Percentiles rank a stretch among this genome's conserved stretches.
Evolutionary conservation across 2,113 vertebrate species (phyloP).

Genomic region (Antennarius striatus): DNA sequence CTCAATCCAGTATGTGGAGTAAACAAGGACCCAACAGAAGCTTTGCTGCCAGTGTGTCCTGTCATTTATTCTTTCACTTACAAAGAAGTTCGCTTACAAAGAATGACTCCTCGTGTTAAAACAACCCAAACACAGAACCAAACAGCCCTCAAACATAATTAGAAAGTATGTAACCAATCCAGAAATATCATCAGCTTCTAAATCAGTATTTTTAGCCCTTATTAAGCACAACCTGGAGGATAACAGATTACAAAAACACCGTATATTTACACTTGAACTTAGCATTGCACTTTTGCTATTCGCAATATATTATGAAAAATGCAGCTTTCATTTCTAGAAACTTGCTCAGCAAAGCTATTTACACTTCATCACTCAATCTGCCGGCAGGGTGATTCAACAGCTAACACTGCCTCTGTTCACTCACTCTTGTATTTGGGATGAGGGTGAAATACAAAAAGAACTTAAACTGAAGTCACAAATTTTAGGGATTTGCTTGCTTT

Average conservation of each 20-base stretch:
- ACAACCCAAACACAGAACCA: too few relatives aligned
- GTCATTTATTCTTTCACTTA: constrained; percentile 37
- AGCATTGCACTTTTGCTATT: constrained; percentile 39
- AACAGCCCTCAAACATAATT: too few relatives aligned
- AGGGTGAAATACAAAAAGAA: neutral
- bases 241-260: constrained; percentile 55
- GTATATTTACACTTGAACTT: constrained; percentile 45
- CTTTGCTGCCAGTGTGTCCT: constrained; percentile 11
- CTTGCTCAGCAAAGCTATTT: neutral
- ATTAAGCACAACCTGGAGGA: constrained; percentile 5
- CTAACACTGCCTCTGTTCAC: neutral
- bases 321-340: constrained; percentile 9
- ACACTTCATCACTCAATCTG: neutral
- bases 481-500: neutral
- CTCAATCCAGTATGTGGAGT: too few relatives aligned
- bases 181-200: neutral
- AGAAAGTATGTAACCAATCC: neutral
- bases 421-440: neutral
- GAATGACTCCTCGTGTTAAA: neutral
- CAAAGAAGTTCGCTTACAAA: constrained; percentile 13
- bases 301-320: constrained; percentile 1
- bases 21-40: neutral
- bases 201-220: neutral
- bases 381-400: neutral
- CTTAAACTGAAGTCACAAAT: neutral